Evolutionary conservation across 2,113 vertebrate species (phyloP), one percentile per base, ranked within the genome.

Genomic region (Montifringilla adamsi): DNA sequence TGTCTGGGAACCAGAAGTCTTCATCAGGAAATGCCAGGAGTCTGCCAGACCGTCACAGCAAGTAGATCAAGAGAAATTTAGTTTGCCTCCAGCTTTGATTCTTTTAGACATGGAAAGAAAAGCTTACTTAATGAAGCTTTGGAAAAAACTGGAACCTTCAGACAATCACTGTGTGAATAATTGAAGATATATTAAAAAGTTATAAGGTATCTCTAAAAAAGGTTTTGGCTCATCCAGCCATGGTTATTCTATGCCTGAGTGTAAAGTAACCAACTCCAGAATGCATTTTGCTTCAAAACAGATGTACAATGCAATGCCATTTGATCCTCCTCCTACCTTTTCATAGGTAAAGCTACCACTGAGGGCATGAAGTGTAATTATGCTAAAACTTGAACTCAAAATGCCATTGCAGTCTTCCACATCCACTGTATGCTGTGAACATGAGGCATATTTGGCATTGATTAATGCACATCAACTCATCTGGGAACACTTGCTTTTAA

Each of bases 341-440:
- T 96, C 95, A 86, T 84, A 97, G 97, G 95, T 96, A 97, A 98
- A 64, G 67, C 90, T 88, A 95, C 66, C 90, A 89, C 41, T 24
- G 84, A 97, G 93, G 95, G 93, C 94, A 96, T 93, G 95, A 98
- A 96, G 96, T 94, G 96, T 98, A 98, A 98, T 98, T 97, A 97
- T 74, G 94, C 95, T 96, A 96, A 97, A 94, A 96, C 79, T 52
- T 90, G 78, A 84, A 93, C 68, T 89, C 78, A 49, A 85, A 95
- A 95, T 93, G 82, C 86, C 83, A 96, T 78, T 83, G 81, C 74
- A 95, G 33, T 83, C 78, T 93, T 90, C 82, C 80, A 86, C 83
- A 95, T 87, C 27, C 92, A 90, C 60, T 52, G 76, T 31, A 85
- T 74, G 62, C 64, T 90, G 83, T 67, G 58, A 91, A 81, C 72